Evolutionary conservation across 1,140 invertebrate species (phyloP), one percentile per base, ranked within the genome.

Genomic region (Nephila pilipes): DNA sequence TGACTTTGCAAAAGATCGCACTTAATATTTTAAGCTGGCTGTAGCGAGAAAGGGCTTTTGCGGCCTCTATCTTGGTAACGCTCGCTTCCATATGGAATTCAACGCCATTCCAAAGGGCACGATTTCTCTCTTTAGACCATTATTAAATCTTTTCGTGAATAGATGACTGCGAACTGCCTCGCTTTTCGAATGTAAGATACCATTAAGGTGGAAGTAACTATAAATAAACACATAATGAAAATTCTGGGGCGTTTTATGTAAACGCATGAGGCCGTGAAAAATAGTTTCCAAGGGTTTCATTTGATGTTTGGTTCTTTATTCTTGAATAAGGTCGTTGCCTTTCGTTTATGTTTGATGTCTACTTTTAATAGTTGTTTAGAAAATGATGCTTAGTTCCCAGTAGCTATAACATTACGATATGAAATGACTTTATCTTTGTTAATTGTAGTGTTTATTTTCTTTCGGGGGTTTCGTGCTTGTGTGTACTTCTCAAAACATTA

Each of bases 241-340:
- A 75, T 75, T 75, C 32, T 29, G 25, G 32, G 69, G 18, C 32
- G 69, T 75, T 75, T 75, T 75, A 75, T 75, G 36, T 75, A 36
- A 75, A 75, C 69, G 4, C 69, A 75, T 36, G 69, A 36, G 32
- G 25, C 69, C 29, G 69, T 75, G 69, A 75, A 75, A 29, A 20
- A 36, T 32, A 32, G 12, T n/a, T 65, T 65, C 14, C 63, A 14
- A 14, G 29, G n/a, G 25, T 75, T 75, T 36, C 29, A 75, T 75
- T 75, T 36, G 69, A 18, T 22, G 58, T 60, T 29, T 18, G 12
- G 14, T 3, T 75, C 18, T 75, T 75, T 75, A 16, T 75, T 18
- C 32, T 36, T 32, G 25, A 36, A 32, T 18, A 20, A 32, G 69
- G 69, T 75, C 69, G 20, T 75, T 75, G 69, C 69, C 69, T 75